Base-by-base conservation (phyloP, 2,888 invertebrate genomes). In the Agrilus cyanescens region DNA sequence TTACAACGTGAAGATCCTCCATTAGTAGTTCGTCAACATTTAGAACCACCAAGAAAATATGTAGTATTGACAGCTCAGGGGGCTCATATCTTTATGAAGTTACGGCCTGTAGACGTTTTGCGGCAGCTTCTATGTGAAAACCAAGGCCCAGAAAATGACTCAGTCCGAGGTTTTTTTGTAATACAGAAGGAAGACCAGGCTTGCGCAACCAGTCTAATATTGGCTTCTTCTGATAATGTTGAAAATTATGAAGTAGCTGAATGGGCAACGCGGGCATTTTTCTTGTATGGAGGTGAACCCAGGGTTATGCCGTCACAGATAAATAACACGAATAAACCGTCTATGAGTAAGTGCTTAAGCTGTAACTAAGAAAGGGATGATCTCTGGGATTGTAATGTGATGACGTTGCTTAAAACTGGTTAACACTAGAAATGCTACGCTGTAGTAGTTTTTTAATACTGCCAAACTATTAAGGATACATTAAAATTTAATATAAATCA, bases 231-330 rank as follows among this genome's bases (percentile, higher is more conserved):
- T 41, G 73, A 75, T 44, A 67, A 68, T 45, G 60, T 68, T 13
- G 70, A 72, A 62, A 80, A 81, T 54, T 71, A 73, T 10, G 81
- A 87, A 47, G 70, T 86, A 2, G 78, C 83, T 38, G 85, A 91
- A 58, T 85, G 88, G 83, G 94, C 95, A 0, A 83, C 89, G 0
- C 79, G 89, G 53, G 91, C 94, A 0, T 91, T 94, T 67, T 88
- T 94, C 67, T 68, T 90, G 49, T 93, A 89, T 60, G 95, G 96
- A 16, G 87, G 88, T 1, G 90, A 91, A 57, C 74, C 80, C 0
- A 62, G 57, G 45, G 35, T 62, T n/a, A 38, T 46, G 32, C 44
- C 42, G 14, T 33, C 25, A 25, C 25, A 30, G 29, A n/a, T 25
- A 13, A 16, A 38, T 35, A 36, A 52, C 50, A 40, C 57, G 58